Evolutionary conservation across 2,797 vertebrate species (phyloP).

Genomic region (Coregonus suidteri): DNA sequence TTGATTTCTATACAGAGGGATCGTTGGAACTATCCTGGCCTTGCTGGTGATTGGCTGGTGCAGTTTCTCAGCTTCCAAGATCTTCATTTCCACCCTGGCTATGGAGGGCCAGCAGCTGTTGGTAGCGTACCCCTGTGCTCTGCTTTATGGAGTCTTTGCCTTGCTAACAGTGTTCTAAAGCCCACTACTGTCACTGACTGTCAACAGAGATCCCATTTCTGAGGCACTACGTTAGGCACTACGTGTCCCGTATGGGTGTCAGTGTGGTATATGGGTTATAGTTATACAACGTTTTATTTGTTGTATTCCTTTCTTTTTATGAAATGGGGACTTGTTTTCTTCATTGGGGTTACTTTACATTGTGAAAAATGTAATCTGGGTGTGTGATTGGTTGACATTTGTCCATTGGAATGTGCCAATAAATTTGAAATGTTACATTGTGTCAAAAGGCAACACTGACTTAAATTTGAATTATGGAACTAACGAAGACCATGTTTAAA

Average conservation of each 20-base stretch:
- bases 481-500: neutral
- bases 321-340: neutral
- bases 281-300: neutral
- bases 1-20: conserved; percentile 74
- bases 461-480: neutral
- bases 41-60: conserved; percentile 93
- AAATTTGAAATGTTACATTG: neutral
- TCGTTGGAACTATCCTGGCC: conserved; percentile 88
- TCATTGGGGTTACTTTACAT: neutral
- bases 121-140: conserved; percentile 93
- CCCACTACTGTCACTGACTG: conserved; percentile 22
- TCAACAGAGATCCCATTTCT: neutral
- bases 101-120: conserved; percentile 98
- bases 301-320: neutral
- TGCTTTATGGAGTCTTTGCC: conserved; percentile 96
- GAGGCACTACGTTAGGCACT: neutral
- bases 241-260: neutral
- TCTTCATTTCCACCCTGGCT: conserved; percentile 97
- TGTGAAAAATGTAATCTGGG: neutral
- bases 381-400: neutral
- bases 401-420: neutral
- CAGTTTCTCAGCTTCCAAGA: conserved; percentile 96
- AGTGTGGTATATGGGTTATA: neutral
- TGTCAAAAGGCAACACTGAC: neutral
- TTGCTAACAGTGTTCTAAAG: conserved; percentile 95